Conservation (phyloP, 2,797 vertebrate species). For the Antrozous pallidus region DNA sequence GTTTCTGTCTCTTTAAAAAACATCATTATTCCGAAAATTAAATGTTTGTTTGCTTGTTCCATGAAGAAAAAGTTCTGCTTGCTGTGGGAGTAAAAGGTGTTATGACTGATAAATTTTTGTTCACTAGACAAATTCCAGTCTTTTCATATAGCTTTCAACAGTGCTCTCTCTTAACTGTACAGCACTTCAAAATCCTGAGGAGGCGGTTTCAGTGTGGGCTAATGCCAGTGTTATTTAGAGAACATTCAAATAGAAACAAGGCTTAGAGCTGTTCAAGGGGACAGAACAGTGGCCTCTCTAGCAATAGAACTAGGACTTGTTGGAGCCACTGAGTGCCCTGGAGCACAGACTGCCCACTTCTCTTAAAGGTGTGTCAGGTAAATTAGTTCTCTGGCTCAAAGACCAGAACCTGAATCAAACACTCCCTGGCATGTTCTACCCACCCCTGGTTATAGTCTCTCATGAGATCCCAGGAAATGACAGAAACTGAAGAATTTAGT, state of each 20-base stretch:
- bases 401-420: not conserved
- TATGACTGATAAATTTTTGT: conserved; percentile 58
- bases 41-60: conserved; percentile 47
- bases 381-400: conserved; percentile 37
- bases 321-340: not conserved
- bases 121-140: conserved; percentile 61
- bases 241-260: conserved; percentile 50
- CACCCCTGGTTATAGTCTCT: not conserved
- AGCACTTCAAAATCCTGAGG: conserved; percentile 60
- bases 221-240: conserved; percentile 63
- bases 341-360: not conserved
- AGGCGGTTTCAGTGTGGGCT: conserved; percentile 62
- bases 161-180: conserved; percentile 43
- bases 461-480: not conserved
- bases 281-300: conserved; percentile 41
- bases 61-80: conserved; percentile 64
- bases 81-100: conserved; percentile 62
- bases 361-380: not conserved
- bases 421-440: not conserved
- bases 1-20: conserved; percentile 53
- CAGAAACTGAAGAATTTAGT: conserved; percentile 7
- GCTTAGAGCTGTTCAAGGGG: not conserved
- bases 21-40: conserved; percentile 46
- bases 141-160: conserved; percentile 66
- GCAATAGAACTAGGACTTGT: not conserved